Evolutionary conservation across 2,797 vertebrate genomes (phyloP).

Genomic region (Tauraco hartlaubi): DNA sequence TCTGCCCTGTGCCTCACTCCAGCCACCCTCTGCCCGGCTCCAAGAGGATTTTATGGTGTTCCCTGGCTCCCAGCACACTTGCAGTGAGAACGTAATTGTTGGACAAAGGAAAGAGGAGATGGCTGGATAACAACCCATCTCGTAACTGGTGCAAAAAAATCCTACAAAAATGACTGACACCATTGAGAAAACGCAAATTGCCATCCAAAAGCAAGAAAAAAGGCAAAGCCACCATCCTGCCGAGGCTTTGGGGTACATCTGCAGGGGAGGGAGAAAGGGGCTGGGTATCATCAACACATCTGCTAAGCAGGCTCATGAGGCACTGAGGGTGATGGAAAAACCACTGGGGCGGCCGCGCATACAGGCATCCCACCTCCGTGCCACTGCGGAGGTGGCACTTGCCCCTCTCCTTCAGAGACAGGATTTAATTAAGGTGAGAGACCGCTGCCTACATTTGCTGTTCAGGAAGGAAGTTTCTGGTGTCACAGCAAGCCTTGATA

Average conservation of each 20-base stretch:
- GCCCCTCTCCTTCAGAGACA: not conserved
- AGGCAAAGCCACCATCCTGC: not conserved
- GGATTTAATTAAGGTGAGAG: not conserved
- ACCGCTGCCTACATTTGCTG: not conserved
- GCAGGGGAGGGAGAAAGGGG: not conserved
- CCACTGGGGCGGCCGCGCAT: not conserved
- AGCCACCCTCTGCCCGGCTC: not conserved
- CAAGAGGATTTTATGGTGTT: not conserved
- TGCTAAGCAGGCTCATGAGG: rapidly evolving
- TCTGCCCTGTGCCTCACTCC: not conserved
- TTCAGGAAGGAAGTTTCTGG: not conserved
- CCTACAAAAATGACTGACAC: not conserved
- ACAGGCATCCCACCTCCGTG: no score
- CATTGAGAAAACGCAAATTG: not conserved
- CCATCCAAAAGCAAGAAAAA: not conserved
- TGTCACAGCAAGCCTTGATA: not conserved
- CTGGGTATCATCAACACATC: not conserved
- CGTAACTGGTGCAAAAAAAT: not conserved
- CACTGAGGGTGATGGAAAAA: not conserved
- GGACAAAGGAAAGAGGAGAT: not conserved
- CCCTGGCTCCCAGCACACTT: not conserved
- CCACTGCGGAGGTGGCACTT: no score
- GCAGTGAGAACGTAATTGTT: not conserved
- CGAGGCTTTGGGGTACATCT: not conserved
- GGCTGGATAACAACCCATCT: not conserved